Percentiles rank a stretch among this genome's conserved stretches.
phyloP scores from a whole-genome alignment of 2,888 invertebrate species.

The Cryptocephalus moraei region DNA sequence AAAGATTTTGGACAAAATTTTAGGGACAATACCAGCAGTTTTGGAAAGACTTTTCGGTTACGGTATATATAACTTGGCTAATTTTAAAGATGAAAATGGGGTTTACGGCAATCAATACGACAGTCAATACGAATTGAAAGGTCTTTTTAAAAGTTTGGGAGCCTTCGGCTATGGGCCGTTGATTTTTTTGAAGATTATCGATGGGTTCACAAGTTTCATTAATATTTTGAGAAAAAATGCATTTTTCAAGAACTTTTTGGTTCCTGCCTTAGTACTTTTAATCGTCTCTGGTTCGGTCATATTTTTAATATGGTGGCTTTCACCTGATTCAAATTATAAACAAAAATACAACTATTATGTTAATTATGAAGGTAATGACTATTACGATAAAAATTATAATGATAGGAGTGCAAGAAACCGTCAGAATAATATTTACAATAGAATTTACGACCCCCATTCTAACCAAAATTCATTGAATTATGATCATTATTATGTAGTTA shows the following conservation, averaged over 20 bases:
- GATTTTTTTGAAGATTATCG: slow-evolving; percentile 27
- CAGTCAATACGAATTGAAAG: slow-evolving; percentile 12
- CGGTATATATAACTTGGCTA: slow-evolving; percentile 13
- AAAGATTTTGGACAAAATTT: slow-evolving; percentile 31
- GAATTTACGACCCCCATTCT: neutral
- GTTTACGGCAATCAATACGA: slow-evolving; percentile 14
- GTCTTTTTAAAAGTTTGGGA: slow-evolving; percentile 24
- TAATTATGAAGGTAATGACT: slow-evolving; percentile 1
- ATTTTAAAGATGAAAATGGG: slow-evolving; percentile 7
- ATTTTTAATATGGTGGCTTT: slow-evolving; percentile 34
- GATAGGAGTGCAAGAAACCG: neutral
- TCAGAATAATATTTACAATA: neutral
- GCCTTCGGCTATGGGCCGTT: slow-evolving; percentile 29
- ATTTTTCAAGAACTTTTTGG: slow-evolving; percentile 30
- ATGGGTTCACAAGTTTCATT: slow-evolving; percentile 25
- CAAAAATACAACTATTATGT: neutral
- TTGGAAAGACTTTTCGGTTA: slow-evolving; percentile 25
- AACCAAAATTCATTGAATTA: neutral
- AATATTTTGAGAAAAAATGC: slow-evolving; percentile 28
- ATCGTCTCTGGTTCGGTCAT: slow-evolving; percentile 27
- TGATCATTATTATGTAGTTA: slow-evolving; percentile 1
- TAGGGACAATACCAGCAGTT: slow-evolving; percentile 24
- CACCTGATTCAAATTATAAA: slow-evolving; percentile 15
- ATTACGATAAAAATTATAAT: slow-evolving; percentile 4
- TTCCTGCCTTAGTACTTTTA: slow-evolving; percentile 27